phyloP scores from a whole-genome alignment of 2,797 vertebrate species.

The Mormyrus hasselquistii region DNA sequence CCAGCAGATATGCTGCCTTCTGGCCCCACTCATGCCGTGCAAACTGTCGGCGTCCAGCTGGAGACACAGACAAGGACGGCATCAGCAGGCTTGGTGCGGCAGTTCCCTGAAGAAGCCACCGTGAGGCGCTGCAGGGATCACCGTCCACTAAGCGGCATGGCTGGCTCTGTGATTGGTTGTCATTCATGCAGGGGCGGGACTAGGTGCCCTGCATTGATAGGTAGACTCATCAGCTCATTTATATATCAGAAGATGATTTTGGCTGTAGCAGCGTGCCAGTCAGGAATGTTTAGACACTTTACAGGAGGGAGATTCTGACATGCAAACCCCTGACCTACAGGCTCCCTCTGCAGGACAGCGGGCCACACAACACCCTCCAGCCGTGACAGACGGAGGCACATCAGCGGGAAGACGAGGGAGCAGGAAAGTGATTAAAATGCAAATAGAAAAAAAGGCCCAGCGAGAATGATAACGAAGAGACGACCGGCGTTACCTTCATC shows the following conservation, averaged over 20 bases:
- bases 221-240: neutral
- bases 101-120: neutral
- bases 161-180: neutral
- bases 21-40: slow-evolving; percentile 97
- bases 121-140: neutral
- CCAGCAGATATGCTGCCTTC: slow-evolving; percentile 90
- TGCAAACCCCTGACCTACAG: neutral
- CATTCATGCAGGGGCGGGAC: neutral
- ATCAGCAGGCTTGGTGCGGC: neutral
- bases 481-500: slow-evolving; percentile 76
- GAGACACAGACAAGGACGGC: slow-evolving; percentile 11
- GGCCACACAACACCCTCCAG: neutral
- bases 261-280: neutral
- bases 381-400: too few relatives aligned
- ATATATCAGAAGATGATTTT: neutral
- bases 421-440: slow-evolving; percentile 56
- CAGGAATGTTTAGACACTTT: neutral
- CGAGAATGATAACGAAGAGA: slow-evolving; percentile 40
- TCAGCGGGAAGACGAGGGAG: neutral
- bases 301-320: neutral
- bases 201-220: neutral
- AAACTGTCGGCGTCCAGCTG: slow-evolving; percentile 90
- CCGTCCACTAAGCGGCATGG: neutral
- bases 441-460: slow-evolving; percentile 51
- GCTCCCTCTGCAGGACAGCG: neutral